These are phyloP conservation scores for Limenitis camilla DNA, from an alignment of 2,888 invertebrate species.

Conservation along the genomic window DNA sequence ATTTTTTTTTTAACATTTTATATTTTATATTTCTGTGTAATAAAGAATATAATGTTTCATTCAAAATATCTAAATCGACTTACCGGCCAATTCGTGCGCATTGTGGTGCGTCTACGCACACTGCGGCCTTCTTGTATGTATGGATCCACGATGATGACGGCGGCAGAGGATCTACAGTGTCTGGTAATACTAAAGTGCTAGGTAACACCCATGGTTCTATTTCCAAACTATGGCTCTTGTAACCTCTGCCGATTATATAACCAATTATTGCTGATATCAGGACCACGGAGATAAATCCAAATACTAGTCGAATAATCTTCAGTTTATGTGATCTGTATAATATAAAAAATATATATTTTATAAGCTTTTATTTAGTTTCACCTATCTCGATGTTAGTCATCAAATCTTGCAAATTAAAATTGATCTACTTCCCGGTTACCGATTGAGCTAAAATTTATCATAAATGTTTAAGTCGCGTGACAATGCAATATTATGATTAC, in stretches of 20 bases:
- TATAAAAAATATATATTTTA: conserved; percentile 19
- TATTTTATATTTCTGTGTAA: too few relatives aligned
- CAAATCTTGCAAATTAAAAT: too few relatives aligned
- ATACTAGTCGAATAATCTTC: conserved; percentile 47
- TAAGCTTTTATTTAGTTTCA: too few relatives aligned
- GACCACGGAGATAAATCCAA: conserved; percentile 38
- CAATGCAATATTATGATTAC: too few relatives aligned
- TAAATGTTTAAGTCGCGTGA: too few relatives aligned
- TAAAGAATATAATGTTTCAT: too few relatives aligned
- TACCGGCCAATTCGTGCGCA: conserved; percentile 88
- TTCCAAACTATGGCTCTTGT: conserved; percentile 34
- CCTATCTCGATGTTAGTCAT: too few relatives aligned
- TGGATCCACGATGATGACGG: conserved; percentile 81
- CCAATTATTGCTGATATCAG: conserved; percentile 52
- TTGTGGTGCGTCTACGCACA: conserved; percentile 83
- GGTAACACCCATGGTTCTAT: conserved; percentile 68
- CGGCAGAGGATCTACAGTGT: conserved; percentile 77
- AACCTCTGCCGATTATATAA: conserved; percentile 45
- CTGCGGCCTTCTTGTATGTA: conserved; percentile 79
- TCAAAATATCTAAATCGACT: conserved; percentile 27
- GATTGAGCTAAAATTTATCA: too few relatives aligned
- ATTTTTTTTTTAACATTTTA: too few relatives aligned
- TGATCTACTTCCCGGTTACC: too few relatives aligned
- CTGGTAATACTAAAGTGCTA: too few relatives aligned
- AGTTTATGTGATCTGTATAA: conserved; percentile 52